These are phyloP conservation scores for Macrotis lagotis DNA, from an alignment of 2,113 vertebrate genomes.

Conservation along the genomic window DNA sequence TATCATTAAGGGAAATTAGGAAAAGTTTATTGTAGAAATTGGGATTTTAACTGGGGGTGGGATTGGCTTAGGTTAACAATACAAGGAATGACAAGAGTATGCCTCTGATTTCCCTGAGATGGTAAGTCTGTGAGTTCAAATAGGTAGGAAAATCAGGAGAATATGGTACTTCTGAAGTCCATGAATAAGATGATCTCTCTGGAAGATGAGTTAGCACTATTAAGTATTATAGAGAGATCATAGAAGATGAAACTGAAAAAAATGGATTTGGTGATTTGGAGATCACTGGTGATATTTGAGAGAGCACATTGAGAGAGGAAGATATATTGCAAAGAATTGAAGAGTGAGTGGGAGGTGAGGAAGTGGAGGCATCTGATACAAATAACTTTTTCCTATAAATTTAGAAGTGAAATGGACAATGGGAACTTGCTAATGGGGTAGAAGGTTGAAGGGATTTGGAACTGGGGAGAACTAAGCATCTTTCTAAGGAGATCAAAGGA, in stretches of 20 bases:
- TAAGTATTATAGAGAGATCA: neutral
- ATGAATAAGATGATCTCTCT: neutral
- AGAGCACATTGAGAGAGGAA: neutral
- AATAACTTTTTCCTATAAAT: neutral
- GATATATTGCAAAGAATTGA: neutral
- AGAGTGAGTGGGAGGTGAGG: neutral
- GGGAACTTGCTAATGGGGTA: neutral
- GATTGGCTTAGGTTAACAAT: neutral
- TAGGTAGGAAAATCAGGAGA: neutral
- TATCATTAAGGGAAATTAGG: neutral
- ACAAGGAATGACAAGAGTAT: neutral
- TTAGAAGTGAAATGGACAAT: neutral
- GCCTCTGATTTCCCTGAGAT: neutral
- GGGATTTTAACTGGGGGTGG: neutral
- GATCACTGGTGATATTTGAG: neutral
- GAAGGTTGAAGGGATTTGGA: neutral
- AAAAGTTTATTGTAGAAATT: neutral
- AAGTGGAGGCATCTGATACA: neutral
- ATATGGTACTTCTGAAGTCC: neutral
- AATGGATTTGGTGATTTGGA: neutral
- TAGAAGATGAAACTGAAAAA: neutral
- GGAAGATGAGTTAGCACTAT: neutral
- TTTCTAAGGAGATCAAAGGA: neutral
- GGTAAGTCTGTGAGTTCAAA: neutral
- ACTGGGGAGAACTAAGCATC: neutral